Conservation (phyloP, 1,140 invertebrate species). For the Coelopa frigida region DNA sequence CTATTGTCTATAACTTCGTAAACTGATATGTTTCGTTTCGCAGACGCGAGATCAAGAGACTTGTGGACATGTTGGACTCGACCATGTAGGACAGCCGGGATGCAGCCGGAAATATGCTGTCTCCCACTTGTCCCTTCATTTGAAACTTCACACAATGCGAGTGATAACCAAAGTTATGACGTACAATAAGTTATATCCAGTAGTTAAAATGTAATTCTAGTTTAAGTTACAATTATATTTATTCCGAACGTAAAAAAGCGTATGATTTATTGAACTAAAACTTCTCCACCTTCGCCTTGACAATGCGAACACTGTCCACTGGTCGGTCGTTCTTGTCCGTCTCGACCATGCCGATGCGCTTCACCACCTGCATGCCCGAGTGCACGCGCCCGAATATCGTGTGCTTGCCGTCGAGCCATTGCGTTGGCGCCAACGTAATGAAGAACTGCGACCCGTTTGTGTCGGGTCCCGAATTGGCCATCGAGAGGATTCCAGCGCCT, state of each 20-base stretch:
- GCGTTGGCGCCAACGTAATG: conserved; percentile 91
- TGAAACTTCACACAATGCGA: no score
- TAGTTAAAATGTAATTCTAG: background rate
- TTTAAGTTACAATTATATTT: background rate
- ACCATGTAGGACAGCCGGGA: conserved; percentile 48
- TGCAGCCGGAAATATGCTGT: no score
- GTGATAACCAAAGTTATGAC: no score
- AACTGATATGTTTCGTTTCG: background rate
- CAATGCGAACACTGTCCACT: conserved; percentile 82
- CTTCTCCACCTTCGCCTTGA: conserved; percentile 61
- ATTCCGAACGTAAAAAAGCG: background rate
- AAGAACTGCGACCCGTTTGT: conserved; percentile 99
- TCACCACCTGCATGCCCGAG: conserved; percentile 82
- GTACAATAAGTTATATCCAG: background rate
- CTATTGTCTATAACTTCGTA: conserved; percentile 3
- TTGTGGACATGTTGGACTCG: conserved; percentile 60
- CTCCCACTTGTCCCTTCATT: conserved; percentile 11
- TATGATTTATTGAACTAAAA: conserved; percentile 32
- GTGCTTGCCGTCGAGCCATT: conserved; percentile 97
- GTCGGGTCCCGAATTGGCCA: conserved; percentile 88
- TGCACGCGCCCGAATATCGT: conserved; percentile 89
- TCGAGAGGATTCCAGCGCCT: conserved; percentile 63
- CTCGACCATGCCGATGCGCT: conserved; percentile 86
- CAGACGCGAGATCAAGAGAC: conserved; percentile 57
- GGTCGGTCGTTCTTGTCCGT: conserved; percentile 87